phyloP scores from a whole-genome alignment of 2,888 invertebrate genomes.

The Lydus trimaculatus region DNA sequence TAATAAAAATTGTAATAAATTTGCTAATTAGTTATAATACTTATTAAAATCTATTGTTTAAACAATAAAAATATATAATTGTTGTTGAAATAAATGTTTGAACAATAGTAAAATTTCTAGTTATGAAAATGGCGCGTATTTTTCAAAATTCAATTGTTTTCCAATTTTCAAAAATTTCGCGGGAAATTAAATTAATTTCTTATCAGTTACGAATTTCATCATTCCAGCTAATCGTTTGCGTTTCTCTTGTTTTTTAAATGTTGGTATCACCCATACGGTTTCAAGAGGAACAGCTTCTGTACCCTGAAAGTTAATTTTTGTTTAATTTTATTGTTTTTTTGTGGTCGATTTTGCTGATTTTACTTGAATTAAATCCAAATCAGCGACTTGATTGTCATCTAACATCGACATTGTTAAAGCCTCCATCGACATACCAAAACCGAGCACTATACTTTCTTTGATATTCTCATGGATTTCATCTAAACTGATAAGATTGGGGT shows the following conservation, averaged over 20 bases:
- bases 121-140: neutral
- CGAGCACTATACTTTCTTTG: constrained; percentile 65
- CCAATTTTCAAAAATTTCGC: neutral
- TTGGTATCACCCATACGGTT: constrained; percentile 70
- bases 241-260: constrained; percentile 67
- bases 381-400: constrained; percentile 65
- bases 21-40: neutral
- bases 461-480: constrained; percentile 64
- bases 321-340: constrained; percentile 3
- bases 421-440: constrained; percentile 68
- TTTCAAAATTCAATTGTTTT: neutral
- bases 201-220: constrained; percentile 71
- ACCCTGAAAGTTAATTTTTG: constrained; percentile 55
- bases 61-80: neutral
- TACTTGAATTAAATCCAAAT: constrained; percentile 66
- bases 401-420: constrained; percentile 66
- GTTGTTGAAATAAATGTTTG: neutral
- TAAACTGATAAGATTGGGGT: constrained; percentile 66
- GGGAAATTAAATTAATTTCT: constrained; percentile 59
- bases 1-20: neutral
- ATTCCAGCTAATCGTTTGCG: constrained; percentile 69
- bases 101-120: neutral
- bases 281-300: constrained; percentile 66
- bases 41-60: neutral
- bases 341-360: constrained; percentile 10